phyloP scores from a whole-genome alignment of 2,797 vertebrate genomes.

The Gambusia yucatana region DNA sequence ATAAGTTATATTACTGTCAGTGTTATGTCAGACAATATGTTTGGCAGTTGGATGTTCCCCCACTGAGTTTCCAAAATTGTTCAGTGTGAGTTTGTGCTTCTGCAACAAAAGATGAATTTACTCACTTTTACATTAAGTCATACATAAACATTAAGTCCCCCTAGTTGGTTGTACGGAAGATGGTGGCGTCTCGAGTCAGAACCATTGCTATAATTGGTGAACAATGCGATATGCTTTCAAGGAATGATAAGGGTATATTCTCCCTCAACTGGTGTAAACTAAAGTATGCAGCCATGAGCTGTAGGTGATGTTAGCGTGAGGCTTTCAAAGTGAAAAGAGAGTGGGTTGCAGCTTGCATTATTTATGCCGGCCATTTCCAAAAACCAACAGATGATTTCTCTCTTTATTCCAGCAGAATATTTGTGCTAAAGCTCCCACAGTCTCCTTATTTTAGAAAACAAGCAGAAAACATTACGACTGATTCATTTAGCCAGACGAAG shows the following conservation, averaged over 20 bases:
- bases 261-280: slow-evolving; percentile 38
- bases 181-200: background rate
- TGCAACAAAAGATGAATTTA: background rate
- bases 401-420: slow-evolving; percentile 51
- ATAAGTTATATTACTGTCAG: background rate
- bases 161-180: background rate
- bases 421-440: slow-evolving; percentile 41
- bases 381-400: slow-evolving; percentile 38
- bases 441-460: slow-evolving; percentile 32
- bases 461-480: slow-evolving; percentile 2
- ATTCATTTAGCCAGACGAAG: slow-evolving; percentile 23
- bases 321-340: slow-evolving; percentile 45
- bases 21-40: background rate
- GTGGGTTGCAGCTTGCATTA: slow-evolving; percentile 52
- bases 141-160: background rate
- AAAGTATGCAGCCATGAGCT: slow-evolving; percentile 47
- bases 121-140: background rate
- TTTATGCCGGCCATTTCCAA: slow-evolving; percentile 62
- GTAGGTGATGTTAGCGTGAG: slow-evolving; percentile 40
- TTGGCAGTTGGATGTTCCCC: background rate
- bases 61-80: background rate
- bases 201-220: slow-evolving; percentile 15
- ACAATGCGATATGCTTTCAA: slow-evolving; percentile 16
- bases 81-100: background rate
- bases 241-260: slow-evolving; percentile 41